Evolutionary conservation across 2,888 invertebrate genomes (phyloP), one percentile per base, ranked within the genome.

Genomic region (Cenopis cana): DNA sequence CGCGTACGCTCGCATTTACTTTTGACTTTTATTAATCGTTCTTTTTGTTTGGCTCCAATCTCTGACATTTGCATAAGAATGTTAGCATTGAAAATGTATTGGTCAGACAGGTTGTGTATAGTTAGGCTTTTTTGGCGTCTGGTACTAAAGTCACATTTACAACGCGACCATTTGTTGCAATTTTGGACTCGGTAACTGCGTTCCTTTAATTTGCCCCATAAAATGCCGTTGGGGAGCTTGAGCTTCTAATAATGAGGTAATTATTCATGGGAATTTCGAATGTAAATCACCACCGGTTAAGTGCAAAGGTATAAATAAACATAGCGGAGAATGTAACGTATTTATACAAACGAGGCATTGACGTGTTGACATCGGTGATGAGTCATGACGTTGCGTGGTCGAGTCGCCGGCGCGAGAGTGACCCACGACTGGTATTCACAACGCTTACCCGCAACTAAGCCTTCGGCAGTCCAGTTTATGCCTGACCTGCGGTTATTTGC

Each of bases 11-110:
- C 86, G 85, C 66, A 88, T 88, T 90, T 88, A 86, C 84, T 89
- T 88, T 87, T 87, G 87, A 88, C 85, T 88, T 85, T 86, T 86
- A 89, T 89, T 88, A 89, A 89, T 88, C 83, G 85, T 83, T 85
- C 82, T 86, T 91, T 90, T 89, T 89, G 87, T 89, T 88, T 82
- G 75, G 77, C 80, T 85, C 82, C 87, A 87, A 85, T 88, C 84
- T 85, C 77, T 79, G 78, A 81, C 82, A 90, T 90, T 89, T 89
- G 87, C 89, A 90, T 90, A 89, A 85, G 84, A 89, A 89, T 89
- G 86, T 86, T 78, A 81, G 77, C 79, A 78, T 74, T 81, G 76
- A 78, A 81, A 74, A 71, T 76, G 78, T 79, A 78, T 75, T 74
- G 74, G 75, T 73, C 69, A 75, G 75, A 74, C 78, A 78, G 76